Evolutionary conservation across 2,113 vertebrate species (phyloP).

Genomic region (Cavia porcellus): DNA sequence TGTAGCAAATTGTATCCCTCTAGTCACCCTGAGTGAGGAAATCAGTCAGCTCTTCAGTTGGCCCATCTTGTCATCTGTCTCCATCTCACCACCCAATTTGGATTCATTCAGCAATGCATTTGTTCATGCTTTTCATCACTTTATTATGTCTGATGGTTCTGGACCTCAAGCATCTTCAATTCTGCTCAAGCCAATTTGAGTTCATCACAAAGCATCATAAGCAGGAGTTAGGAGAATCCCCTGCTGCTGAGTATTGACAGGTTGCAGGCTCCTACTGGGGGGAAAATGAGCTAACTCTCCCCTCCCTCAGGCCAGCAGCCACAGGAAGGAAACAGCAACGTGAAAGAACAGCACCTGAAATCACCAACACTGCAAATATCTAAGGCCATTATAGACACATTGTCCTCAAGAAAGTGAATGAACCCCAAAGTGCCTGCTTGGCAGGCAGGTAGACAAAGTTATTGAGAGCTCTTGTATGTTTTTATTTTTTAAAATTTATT

Average conservation of each 20-base stretch:
- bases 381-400: background rate
- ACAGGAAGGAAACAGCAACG: background rate
- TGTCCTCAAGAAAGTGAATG: background rate
- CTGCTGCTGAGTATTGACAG: fast-evolving
- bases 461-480: too few species aligned
- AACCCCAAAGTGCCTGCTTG: background rate
- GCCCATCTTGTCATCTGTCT: background rate
- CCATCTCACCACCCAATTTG: background rate
- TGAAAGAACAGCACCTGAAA: background rate
- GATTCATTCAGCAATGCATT: background rate
- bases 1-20: background rate
- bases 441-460: background rate
- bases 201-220: background rate
- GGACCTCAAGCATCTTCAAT: background rate
- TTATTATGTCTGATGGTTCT: background rate
- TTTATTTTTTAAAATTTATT: too few species aligned
- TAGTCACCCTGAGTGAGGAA: background rate
- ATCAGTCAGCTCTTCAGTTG: background rate
- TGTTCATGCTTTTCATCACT: background rate
- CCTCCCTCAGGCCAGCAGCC: background rate
- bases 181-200: too few species aligned
- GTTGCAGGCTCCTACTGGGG: too few species aligned
- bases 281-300: background rate
- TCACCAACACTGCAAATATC: background rate
- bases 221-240: background rate